Conservation (phyloP, 2,797 vertebrate species). For the Peromyscus aztecus region DNA sequence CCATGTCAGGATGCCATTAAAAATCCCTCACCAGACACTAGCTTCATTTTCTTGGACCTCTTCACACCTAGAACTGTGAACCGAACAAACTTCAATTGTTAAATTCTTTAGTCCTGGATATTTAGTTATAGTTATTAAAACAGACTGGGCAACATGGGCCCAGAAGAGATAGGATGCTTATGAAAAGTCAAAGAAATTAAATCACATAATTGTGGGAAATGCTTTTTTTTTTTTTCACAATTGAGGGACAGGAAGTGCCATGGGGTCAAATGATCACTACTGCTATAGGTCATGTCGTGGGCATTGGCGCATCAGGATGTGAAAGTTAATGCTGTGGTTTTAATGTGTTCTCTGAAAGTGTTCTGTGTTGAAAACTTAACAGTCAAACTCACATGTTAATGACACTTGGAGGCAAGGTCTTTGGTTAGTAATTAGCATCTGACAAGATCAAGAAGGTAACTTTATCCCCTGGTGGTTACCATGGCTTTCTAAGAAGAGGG, state of each 20-base stretch:
- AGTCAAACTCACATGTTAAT: neutral
- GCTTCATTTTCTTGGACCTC: neutral
- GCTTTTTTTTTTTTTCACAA: neutral
- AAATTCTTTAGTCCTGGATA: neutral
- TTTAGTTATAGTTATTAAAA: neutral
- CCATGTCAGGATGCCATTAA: neutral
- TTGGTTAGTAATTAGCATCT: neutral
- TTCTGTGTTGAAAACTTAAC: neutral
- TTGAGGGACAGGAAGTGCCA: neutral
- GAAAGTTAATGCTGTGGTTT: neutral
- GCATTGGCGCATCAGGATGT: fast-evolving
- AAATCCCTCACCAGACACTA: neutral
- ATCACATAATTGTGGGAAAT: neutral
- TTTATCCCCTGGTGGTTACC: neutral
- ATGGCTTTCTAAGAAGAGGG: neutral
- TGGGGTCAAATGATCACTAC: neutral
- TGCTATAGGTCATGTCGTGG: neutral
- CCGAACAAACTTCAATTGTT: neutral
- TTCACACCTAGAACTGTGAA: neutral
- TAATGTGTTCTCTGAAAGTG: neutral
- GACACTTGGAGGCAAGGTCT: neutral
- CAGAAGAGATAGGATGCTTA: neutral
- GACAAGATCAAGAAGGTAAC: no score
- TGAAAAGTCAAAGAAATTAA: neutral
- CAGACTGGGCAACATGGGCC: neutral